These are phyloP conservation scores for Euplagia quadripunctaria DNA, from an alignment of 2,888 invertebrate species.

Conservation along the genomic window DNA sequence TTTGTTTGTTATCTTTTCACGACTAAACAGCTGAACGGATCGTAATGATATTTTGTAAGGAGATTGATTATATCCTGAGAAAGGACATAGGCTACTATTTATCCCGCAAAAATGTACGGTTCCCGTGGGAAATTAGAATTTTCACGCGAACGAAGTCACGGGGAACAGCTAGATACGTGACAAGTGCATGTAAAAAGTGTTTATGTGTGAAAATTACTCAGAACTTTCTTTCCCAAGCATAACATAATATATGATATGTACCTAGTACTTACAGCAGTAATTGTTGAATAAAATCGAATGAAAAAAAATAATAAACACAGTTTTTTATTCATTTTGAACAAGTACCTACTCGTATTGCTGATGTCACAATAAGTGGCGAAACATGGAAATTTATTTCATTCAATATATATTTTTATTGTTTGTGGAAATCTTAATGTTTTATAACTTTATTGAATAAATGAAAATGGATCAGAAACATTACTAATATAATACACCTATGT, in stretches of 20 bases:
- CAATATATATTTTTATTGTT: constrained; percentile 10
- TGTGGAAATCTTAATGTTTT: neutral
- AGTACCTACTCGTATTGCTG: constrained; percentile 12
- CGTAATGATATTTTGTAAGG: too few species aligned
- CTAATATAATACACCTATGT: neutral
- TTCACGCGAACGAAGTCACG: too few species aligned
- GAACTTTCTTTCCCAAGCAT: too few species aligned
- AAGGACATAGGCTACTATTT: too few species aligned
- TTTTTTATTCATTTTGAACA: constrained; percentile 31
- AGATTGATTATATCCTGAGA: too few species aligned
- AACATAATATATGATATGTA: neutral
- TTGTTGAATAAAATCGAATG: constrained; percentile 23
- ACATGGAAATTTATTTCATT: constrained; percentile 3
- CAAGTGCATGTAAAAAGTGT: too few species aligned
- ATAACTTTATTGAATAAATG: neutral
- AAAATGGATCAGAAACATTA: neutral
- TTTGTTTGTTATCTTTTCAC: too few species aligned
- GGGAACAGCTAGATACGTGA: too few species aligned
- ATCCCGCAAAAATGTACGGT: too few species aligned
- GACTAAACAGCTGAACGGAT: too few species aligned
- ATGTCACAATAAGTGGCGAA: neutral
- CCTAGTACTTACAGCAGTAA: constrained; percentile 34
- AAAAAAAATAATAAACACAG: constrained; percentile 15
- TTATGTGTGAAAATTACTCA: too few species aligned
- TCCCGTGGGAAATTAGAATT: too few species aligned